Evolutionary conservation across 2,888 invertebrate genomes (phyloP).

Genomic region (Nowickia ferox): DNA sequence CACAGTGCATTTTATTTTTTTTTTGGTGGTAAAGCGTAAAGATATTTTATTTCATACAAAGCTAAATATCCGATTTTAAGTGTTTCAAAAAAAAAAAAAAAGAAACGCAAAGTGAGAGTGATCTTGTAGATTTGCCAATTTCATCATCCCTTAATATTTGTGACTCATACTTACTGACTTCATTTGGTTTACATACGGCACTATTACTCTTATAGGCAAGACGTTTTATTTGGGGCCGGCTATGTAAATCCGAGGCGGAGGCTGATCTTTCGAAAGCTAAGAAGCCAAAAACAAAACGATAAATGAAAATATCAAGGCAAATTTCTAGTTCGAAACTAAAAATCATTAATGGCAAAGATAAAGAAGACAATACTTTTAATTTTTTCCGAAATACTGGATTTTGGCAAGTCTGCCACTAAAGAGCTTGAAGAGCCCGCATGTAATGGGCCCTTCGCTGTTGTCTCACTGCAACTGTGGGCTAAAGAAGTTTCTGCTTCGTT

Average conservation of each 20-base stretch:
- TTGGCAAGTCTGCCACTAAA: constrained; percentile 72
- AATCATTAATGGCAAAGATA: constrained; percentile 25
- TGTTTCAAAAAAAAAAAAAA: constrained; percentile 8
- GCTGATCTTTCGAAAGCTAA: constrained; percentile 81
- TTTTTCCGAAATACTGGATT: constrained; percentile 81
- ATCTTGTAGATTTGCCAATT: constrained; percentile 23
- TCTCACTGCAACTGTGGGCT: constrained; percentile 75
- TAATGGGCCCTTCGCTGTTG: constrained; percentile 20
- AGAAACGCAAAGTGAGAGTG: constrained; percentile 51
- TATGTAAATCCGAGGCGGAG: constrained; percentile 80
- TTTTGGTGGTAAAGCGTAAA: no score
- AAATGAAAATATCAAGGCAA: not conserved
- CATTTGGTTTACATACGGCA: constrained; percentile 86
- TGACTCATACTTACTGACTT: constrained; percentile 84
- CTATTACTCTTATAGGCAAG: constrained; percentile 84
- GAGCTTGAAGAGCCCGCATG: constrained; percentile 64
- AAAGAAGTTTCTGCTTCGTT: constrained; percentile 61
- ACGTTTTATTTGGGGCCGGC: constrained; percentile 77
- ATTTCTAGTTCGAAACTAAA: not conserved
- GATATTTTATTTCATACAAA: no score
- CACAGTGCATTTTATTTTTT: no score
- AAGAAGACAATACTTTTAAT: constrained; percentile 79
- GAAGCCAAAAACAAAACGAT: constrained; percentile 17
- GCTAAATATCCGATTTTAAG: not conserved
- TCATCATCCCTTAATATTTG: not conserved